Conservation (phyloP, 2,888 invertebrate genomes). For the Mimas tiliae region DNA sequence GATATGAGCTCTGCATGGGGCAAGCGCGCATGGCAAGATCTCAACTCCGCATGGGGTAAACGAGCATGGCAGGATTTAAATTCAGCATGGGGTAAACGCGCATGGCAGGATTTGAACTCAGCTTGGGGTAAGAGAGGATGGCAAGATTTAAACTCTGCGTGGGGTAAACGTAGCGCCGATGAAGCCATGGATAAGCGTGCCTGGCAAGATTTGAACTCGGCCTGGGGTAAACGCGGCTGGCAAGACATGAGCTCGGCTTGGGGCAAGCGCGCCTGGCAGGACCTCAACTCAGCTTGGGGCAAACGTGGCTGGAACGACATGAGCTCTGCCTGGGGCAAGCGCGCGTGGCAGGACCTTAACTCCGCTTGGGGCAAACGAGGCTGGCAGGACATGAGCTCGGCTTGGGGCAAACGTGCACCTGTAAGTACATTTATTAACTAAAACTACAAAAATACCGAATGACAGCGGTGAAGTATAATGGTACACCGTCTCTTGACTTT, state of each 20-base stretch:
- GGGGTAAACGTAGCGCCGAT: constrained; percentile 63
- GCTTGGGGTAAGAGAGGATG: constrained; percentile 85
- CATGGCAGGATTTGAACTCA: constrained; percentile 80
- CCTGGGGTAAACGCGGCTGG: constrained; percentile 86
- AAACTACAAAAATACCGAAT: neutral
- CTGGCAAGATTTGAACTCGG: constrained; percentile 83
- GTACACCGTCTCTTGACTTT: too few species aligned
- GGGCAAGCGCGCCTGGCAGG: constrained; percentile 85
- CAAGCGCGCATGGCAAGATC: constrained; percentile 85
- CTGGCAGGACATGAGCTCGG: constrained; percentile 81
- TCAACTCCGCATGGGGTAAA: constrained; percentile 84
- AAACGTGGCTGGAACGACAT: constrained; percentile 85
- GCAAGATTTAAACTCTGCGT: constrained; percentile 77
- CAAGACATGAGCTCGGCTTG: constrained; percentile 80
- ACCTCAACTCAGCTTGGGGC: constrained; percentile 81
- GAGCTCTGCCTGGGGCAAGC: constrained; percentile 83
- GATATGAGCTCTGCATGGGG: constrained; percentile 77
- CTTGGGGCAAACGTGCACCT: constrained; percentile 81
- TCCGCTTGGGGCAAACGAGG: constrained; percentile 86
- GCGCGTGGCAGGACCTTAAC: constrained; percentile 85
- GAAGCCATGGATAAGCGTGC: constrained; percentile 67
- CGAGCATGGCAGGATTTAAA: constrained; percentile 83
- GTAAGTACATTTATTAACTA: constrained; percentile 49
- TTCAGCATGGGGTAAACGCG: constrained; percentile 84
- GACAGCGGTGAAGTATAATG: too few species aligned